phyloP scores from a whole-genome alignment of 2,888 invertebrate genomes.

The Acheta domesticus region DNA sequence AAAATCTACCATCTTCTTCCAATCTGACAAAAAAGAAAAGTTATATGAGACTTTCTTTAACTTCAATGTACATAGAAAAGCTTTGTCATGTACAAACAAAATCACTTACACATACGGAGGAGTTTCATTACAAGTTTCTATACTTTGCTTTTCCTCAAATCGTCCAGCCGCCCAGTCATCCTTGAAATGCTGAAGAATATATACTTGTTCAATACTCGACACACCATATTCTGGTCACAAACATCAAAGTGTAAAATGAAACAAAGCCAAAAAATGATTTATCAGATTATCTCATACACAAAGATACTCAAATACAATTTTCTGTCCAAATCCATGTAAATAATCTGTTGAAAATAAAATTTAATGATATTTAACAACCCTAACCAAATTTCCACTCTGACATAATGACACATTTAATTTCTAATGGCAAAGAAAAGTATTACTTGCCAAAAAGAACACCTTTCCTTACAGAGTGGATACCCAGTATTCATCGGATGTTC shows the following conservation, averaged over 20 bases:
- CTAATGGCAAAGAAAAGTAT: too few species aligned
- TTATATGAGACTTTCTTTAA: conserved; percentile 22
- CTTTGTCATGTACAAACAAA: neutral
- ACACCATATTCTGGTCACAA: conserved; percentile 49
- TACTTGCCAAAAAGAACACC: too few species aligned
- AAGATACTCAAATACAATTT: too few species aligned
- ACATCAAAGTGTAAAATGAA: neutral
- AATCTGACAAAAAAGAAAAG: neutral
- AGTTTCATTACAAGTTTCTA: conserved; percentile 52
- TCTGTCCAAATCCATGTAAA: too few species aligned
- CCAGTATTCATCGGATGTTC: too few species aligned
- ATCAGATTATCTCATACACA: too few species aligned
- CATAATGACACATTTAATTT: too few species aligned
- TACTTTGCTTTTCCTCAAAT: conserved; percentile 79
- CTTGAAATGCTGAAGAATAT: conserved; percentile 78
- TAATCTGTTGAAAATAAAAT: too few species aligned
- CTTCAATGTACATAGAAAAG: conserved; percentile 12
- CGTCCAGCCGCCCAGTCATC: conserved; percentile 77
- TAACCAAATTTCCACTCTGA: too few species aligned
- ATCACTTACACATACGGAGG: conserved; percentile 40
- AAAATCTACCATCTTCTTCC: conserved; percentile 42
- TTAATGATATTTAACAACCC: too few species aligned
- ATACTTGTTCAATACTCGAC: conserved; percentile 69
- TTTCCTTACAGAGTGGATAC: too few species aligned
- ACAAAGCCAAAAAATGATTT: too few species aligned